phyloP scores from a whole-genome alignment of 2,113 vertebrate genomes.

The Suncus etruscus region DNA sequence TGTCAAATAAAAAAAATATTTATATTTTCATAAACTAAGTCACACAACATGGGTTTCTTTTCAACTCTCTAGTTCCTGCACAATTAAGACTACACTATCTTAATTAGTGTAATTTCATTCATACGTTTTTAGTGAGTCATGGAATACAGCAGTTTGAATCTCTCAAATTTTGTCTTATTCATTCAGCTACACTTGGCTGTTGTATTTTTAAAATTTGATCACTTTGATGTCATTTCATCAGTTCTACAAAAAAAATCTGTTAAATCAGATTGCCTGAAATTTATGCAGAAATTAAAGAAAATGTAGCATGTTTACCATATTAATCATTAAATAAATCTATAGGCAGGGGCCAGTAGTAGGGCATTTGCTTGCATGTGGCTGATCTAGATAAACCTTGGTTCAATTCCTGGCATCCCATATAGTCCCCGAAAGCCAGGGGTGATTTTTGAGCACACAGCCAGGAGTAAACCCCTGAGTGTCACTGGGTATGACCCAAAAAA shows the following conservation, averaged over 20 bases:
- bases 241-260: background rate
- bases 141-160: background rate
- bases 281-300: background rate
- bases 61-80: background rate
- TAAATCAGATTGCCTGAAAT: background rate
- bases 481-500: too few species aligned
- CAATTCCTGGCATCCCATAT: too few species aligned
- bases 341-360: too few species aligned
- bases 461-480: too few species aligned
- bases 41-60: background rate
- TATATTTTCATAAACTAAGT: background rate
- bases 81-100: background rate
- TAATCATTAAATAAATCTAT: too few species aligned
- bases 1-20: too few species aligned
- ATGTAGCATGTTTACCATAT: background rate
- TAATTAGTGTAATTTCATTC: conserved; percentile 6
- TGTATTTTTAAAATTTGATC: background rate
- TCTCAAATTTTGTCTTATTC: background rate
- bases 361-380: too few species aligned
- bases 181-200: background rate
- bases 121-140: background rate
- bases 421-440: too few species aligned
- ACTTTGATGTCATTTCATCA: background rate
- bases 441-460: too few species aligned
- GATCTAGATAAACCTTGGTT: too few species aligned